A percentile compares a stretch with the other conserved stretches of the same genome.
Conservation (phyloP, 2,113 vertebrate genomes). For the Sapajus apella region DNA sequence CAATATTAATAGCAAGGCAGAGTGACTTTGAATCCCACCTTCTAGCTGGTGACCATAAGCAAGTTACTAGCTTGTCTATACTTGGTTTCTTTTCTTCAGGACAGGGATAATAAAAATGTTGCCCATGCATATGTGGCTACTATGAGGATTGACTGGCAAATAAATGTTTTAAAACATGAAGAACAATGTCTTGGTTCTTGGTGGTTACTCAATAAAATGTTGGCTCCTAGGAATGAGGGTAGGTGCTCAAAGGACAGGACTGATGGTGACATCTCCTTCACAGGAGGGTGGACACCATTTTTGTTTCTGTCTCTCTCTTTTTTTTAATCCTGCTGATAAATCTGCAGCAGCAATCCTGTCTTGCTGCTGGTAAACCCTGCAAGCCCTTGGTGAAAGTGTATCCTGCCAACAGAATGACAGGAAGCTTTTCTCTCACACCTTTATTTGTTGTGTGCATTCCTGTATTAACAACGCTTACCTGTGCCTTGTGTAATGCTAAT, state of each 20-base stretch:
- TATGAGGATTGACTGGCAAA: neutral
- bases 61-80: neutral
- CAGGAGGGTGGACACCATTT: neutral
- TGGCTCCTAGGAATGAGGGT: neutral
- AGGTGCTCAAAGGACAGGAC: neutral
- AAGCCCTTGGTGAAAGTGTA: neutral
- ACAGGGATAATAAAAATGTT: neutral
- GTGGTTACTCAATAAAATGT: neutral
- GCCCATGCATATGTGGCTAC: neutral
- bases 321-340: neutral
- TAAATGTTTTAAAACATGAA: neutral
- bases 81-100: neutral
- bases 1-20: neutral
- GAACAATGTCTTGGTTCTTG: neutral
- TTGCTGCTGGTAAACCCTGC: neutral
- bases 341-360: neutral
- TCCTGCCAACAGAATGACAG: neutral
- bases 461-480: neutral
- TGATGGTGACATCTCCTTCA: neutral
- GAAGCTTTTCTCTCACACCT: neutral
- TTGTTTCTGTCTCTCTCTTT: neutral
- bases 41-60: neutral
- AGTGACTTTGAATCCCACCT: neutral
- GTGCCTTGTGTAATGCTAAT: neutral
- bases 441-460: neutral